Evolutionary conservation across 2,888 invertebrate species (phyloP).

Genomic region (Oithona nana): DNA sequence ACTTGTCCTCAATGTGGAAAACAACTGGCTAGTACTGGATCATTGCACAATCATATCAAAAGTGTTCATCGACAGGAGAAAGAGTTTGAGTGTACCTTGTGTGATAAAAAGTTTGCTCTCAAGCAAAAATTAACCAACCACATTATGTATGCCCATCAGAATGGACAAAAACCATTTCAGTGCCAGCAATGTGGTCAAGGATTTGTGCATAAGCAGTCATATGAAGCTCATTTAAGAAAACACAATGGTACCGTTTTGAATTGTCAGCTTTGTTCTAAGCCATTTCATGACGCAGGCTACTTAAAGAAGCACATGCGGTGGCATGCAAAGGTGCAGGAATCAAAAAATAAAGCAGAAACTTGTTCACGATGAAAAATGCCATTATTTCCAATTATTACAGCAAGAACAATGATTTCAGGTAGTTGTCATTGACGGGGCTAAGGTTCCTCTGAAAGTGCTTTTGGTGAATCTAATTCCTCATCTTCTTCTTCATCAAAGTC

Average conservation of each 20-base stretch:
- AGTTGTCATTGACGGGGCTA: no score
- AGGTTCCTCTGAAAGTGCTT: no score
- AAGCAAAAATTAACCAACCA: not conserved
- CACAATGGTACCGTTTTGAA: not conserved
- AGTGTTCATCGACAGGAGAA: not conserved
- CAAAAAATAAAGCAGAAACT: no score
- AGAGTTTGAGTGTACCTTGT: not conserved
- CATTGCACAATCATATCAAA: not conserved
- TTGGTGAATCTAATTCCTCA: no score
- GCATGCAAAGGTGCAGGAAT: not conserved
- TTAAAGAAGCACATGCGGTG: not conserved
- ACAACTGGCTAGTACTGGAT: not conserved
- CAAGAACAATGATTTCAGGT: no score
- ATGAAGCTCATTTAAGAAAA: not conserved
- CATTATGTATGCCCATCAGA: not conserved
- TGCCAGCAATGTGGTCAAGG: not conserved
- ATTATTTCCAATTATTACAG: no score
- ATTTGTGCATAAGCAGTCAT: conserved; percentile 4
- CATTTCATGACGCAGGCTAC: not conserved
- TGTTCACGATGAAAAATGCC: no score
- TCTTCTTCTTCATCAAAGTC: no score
- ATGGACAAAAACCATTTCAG: not conserved
- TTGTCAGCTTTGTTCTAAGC: conserved; percentile 4
- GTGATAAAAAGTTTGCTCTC: not conserved
- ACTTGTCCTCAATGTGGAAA: not conserved